Base-by-base conservation (phyloP, 2,888 invertebrate genomes). In the Torymus aiolomorphi region DNA sequence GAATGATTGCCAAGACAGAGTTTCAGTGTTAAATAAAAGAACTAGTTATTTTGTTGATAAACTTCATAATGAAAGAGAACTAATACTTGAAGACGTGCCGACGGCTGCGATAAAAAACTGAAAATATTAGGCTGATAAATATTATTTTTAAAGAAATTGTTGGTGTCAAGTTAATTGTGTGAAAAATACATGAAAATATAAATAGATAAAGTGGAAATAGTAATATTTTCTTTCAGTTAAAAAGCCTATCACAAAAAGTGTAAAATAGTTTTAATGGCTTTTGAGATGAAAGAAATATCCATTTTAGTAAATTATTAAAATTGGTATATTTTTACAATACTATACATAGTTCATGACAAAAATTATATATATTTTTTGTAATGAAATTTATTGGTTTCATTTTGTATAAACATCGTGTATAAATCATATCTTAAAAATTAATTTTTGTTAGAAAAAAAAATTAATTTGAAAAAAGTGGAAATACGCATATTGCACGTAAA, bases 11-110 rank as follows among this genome's bases (percentile, higher is more conserved):
- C 4, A 83, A 83, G 63, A 81, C 71, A 83, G 84, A 57, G 71
- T 81, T 52, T 62, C 65, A 16, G 77, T 80, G 63, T 83, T 84
- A 73, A 86, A 86, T 69, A 82, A 76, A 79, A 86, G 87, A 77
- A 84, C 85, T 77, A 82, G 80, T 57, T 80, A 81, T 70, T 89
- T 87, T 76, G 75, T 87, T 24, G 79, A 86, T 13, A 87, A 86
- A 74, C 82, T 89, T 77, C 82, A 87, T 49, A 76, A 82, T 16
- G 81, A 86, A 75, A 86, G 86, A 59, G 77, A 85, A 72, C 66
- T 65, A 49, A 70, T 80, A 73, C 80, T 87, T 42, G 82, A 85
- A 79, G 81, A 83, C 82, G 65, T 82, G 56, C 80, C 71, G 72
- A 57, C 65, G 42, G 52, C 31, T 69, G 67, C 69, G 49, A 67